Conservation (phyloP, 1,140 invertebrate species). For the Pseudomyrmex pallidus region DNA sequence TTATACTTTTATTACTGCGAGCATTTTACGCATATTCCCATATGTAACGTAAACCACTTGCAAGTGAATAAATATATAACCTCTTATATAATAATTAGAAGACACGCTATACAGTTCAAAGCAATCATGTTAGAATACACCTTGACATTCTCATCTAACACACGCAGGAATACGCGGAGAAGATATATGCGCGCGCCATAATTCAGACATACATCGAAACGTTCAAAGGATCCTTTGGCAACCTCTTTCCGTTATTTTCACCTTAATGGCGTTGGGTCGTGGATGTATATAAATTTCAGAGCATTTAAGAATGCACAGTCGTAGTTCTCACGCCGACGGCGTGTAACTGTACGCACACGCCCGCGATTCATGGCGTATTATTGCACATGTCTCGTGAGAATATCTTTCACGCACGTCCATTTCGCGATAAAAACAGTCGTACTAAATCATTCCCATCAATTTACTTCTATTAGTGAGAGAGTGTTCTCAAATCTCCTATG, state of each 20-base stretch:
- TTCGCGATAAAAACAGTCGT: slow-evolving; percentile 45
- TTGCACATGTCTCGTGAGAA: slow-evolving; percentile 50
- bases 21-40: too few species aligned
- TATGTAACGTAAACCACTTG: too few species aligned
- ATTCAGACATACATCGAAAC: slow-evolving; percentile 47
- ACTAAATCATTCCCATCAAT: slow-evolving; percentile 26
- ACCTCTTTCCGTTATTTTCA: slow-evolving; percentile 53
- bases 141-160: slow-evolving; percentile 15
- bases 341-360: slow-evolving; percentile 52
- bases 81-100: not conserved
- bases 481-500: not conserved
- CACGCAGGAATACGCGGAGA: not conserved
- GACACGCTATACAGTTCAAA: not conserved
- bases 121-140: not conserved
- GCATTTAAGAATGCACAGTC: slow-evolving; percentile 49
- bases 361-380: slow-evolving; percentile 39
- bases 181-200: slow-evolving; percentile 23
- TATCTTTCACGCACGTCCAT: slow-evolving; percentile 38
- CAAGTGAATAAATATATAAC: not conserved
- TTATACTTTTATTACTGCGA: too few species aligned
- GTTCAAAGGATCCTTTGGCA: slow-evolving; percentile 40
- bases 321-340: slow-evolving; percentile 42
- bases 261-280: slow-evolving; percentile 38
- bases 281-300: slow-evolving; percentile 55
- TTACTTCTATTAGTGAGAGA: not conserved